Percentiles rank a stretch among this genome's conserved stretches.
phyloP scores from a whole-genome alignment of 2,113 vertebrate species.

The Caretta caretta region DNA sequence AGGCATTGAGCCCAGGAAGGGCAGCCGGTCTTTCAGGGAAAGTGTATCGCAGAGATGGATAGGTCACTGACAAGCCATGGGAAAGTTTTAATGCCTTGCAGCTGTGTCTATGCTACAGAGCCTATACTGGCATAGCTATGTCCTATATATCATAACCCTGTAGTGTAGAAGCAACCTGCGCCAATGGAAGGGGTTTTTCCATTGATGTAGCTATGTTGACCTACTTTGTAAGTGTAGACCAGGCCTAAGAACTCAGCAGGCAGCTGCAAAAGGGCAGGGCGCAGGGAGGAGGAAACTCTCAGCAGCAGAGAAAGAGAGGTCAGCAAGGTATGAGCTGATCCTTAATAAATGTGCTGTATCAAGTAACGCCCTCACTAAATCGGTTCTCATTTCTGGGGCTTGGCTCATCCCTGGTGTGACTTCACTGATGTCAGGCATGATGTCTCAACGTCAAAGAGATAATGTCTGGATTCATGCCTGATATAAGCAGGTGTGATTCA shows the following conservation, averaged over 20 bases:
- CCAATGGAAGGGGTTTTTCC: too few species aligned
- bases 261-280: rapidly evolving
- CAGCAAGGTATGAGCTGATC: not conserved
- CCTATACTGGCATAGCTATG: too few species aligned
- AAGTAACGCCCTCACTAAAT: not conserved
- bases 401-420: not conserved
- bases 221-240: too few species aligned
- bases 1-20: not conserved
- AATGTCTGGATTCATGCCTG: too few species aligned
- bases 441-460: too few species aligned
- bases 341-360: not conserved
- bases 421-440: not conserved
- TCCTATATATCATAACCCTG: too few species aligned
- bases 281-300: not conserved
- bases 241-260: not conserved
- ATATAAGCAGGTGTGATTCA: not conserved
- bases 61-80: not conserved
- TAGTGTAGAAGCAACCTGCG: too few species aligned
- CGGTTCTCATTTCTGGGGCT: not conserved
- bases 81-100: not conserved
- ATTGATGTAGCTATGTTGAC: too few species aligned
- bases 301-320: rapidly evolving
- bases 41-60: not conserved
- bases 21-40: not conserved
- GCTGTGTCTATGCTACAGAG: too few species aligned